Percentiles rank a stretch among this genome's conserved stretches.
Evolutionary conservation across 2,113 vertebrate genomes (phyloP).

Genomic region (Hirundichthys speculiger): DNA sequence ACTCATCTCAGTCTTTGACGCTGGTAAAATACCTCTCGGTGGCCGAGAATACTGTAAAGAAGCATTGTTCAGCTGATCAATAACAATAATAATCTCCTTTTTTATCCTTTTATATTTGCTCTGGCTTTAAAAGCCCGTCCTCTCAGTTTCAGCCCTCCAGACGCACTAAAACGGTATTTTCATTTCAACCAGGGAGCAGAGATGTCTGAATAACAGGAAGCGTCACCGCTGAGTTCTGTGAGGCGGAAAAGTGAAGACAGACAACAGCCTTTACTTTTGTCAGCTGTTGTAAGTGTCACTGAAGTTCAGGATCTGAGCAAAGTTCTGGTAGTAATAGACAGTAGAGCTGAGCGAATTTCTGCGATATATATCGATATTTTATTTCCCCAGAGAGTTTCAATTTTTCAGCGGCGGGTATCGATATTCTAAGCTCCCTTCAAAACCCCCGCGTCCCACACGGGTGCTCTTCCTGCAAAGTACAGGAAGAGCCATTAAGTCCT

Average conservation of each 20-base stretch:
- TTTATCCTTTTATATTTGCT: background rate
- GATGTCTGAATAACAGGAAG: background rate
- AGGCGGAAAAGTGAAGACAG: background rate
- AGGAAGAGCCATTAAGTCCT: too few relatives aligned
- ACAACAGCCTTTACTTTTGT: background rate
- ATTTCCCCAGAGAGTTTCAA: too few relatives aligned
- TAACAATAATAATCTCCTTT: background rate
- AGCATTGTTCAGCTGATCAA: background rate
- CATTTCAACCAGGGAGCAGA: background rate
- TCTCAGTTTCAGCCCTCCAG: background rate
- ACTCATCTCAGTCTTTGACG: too few relatives aligned
- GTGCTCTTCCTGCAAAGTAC: too few relatives aligned
- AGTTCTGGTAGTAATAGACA: too few relatives aligned
- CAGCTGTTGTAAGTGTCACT: background rate
- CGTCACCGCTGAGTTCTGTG: background rate
- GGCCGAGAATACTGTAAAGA: background rate
- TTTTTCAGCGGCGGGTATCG: too few relatives aligned
- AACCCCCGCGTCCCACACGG: too few relatives aligned
- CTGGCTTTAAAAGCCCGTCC: background rate
- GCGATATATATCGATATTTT: too few relatives aligned
- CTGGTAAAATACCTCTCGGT: background rate
- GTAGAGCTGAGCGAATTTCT: too few relatives aligned
- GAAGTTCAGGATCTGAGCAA: background rate
- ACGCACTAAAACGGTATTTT: background rate
- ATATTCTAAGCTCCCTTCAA: too few relatives aligned